Evolutionary conservation across 2,797 vertebrate genomes (phyloP), one percentile per base, ranked within the genome.

Genomic region (Dromococcyx pavoninus): DNA sequence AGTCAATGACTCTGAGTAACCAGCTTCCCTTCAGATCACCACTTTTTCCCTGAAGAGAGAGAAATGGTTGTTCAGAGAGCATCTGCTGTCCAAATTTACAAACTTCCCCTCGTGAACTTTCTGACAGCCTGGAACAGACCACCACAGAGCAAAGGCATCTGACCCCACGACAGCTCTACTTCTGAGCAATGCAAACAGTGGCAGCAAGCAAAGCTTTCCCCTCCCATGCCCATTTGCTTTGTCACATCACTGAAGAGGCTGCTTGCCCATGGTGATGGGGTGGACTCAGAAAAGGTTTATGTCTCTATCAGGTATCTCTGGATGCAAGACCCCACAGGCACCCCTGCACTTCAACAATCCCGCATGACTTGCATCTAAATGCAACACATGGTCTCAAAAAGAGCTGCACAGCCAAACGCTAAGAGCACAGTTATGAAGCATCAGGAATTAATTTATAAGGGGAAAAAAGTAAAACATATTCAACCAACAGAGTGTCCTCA

Each of bases 201-300:
- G 25, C 64, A 58, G 18, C 21, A 78, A 82, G n/a, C 23, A 84
- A 91, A 73, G 33, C 28, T 44, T 80, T 83, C 37, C 13, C 8
- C 33, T 93, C 32, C 66, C 4, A 1, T 27, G 41, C 24, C 25
- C 17, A 30, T 39, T 8, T 9, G 28, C 43, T 82, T 28, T 77
- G 56, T 56, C n/a, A 37, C 0, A 0, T 15, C 13, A 35, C 19
- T 23, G 13, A 17, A 64, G 32, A 66, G 10, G 35, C 30, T n/a
- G n/a, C n/a, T n/a, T n/a, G n/a, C n/a, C n/a, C n/a, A n/a, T n/a
- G n/a, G n/a, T n/a, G n/a, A n/a, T n/a, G n/a, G n/a, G n/a, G n/a
- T n/a, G n/a, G n/a, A n/a, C n/a, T n/a, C n/a, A n/a, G n/a, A n/a
- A n/a, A n/a, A n/a, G n/a, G n/a, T n/a, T n/a, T n/a, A n/a, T n/a